Conservation (phyloP, 2,888 invertebrate species). For the Melanchra persicariae region DNA sequence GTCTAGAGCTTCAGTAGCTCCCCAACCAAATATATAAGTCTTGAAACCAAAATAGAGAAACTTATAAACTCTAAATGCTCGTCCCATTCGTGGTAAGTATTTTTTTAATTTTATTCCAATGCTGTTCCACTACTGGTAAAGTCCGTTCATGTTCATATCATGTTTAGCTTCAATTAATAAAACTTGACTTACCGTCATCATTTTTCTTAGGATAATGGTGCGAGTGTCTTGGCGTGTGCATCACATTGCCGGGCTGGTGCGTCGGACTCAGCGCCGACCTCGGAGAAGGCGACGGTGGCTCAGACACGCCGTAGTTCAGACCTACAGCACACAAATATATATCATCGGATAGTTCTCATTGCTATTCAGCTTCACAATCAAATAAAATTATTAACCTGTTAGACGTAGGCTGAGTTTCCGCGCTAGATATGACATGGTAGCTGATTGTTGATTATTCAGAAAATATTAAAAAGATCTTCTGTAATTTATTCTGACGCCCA, state of each 20-base stretch:
- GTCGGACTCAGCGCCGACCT: constrained; percentile 88
- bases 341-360: background rate
- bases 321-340: constrained; percentile 70
- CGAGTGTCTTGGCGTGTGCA: constrained; percentile 90
- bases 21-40: too few relatives aligned
- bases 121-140: too few relatives aligned
- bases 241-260: constrained; percentile 85
- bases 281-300: constrained; percentile 89
- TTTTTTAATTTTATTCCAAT: too few relatives aligned
- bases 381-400: background rate
- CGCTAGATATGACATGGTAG: constrained; percentile 1
- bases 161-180: too few relatives aligned
- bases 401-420: background rate
- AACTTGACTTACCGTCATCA: constrained; percentile 92
- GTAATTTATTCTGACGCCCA: background rate
- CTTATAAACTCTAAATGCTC: too few relatives aligned
- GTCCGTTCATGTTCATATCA: too few relatives aligned
- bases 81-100: too few relatives aligned
- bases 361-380: background rate
- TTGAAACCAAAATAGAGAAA: too few relatives aligned
- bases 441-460: background rate
- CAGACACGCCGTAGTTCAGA: constrained; percentile 88
- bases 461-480: background rate
- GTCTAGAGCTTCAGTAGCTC: too few relatives aligned
- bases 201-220: constrained; percentile 93